Evolutionary conservation across 2,888 invertebrate genomes (phyloP).

Genomic region (Junonia oenone): DNA sequence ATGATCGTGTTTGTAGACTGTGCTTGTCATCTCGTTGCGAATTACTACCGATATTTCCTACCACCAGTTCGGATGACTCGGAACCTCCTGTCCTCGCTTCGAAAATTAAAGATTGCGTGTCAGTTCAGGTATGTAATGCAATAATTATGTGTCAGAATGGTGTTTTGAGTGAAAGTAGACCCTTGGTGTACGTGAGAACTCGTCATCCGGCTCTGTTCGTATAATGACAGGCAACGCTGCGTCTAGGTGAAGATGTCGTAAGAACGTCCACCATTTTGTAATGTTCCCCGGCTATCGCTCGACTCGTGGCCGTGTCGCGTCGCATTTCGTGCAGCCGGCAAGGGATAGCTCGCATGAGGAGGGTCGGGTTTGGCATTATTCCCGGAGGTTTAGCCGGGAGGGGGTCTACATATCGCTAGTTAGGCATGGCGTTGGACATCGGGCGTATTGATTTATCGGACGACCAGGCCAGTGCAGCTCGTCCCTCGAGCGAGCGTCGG

Average conservation of each 20-base stretch:
- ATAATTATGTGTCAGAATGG: slow-evolving; percentile 52
- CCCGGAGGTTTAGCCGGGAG: slow-evolving; percentile 69
- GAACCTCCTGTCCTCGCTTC: slow-evolving; percentile 77
- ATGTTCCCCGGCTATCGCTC: slow-evolving; percentile 75
- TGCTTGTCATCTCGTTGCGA: slow-evolving; percentile 81
- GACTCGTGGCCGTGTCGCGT: slow-evolving; percentile 73
- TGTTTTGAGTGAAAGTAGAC: slow-evolving; percentile 76
- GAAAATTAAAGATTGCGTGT: slow-evolving; percentile 83
- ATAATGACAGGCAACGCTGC: slow-evolving; percentile 72
- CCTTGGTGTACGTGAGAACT: slow-evolving; percentile 72
- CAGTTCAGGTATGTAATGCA: slow-evolving; percentile 81
- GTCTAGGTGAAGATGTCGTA: slow-evolving; percentile 80
- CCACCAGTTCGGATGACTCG: slow-evolving; percentile 76
- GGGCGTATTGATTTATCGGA: slow-evolving; percentile 76
- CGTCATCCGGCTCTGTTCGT: slow-evolving; percentile 75
- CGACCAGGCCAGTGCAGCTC: slow-evolving; percentile 72
- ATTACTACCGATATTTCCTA: slow-evolving; percentile 81
- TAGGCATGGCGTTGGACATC: slow-evolving; percentile 60
- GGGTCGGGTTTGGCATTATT: slow-evolving; percentile 69
- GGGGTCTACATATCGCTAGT: slow-evolving; percentile 60
- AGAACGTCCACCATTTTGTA: slow-evolving; percentile 81
- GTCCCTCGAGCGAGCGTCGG: slow-evolving; percentile 68
- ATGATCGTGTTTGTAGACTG: slow-evolving; percentile 81
- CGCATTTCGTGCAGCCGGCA: slow-evolving; percentile 73
- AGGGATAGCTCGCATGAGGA: slow-evolving; percentile 68